Evolutionary conservation across 1,140 invertebrate species (phyloP).

Genomic region (Paraescarpia echinospica): DNA sequence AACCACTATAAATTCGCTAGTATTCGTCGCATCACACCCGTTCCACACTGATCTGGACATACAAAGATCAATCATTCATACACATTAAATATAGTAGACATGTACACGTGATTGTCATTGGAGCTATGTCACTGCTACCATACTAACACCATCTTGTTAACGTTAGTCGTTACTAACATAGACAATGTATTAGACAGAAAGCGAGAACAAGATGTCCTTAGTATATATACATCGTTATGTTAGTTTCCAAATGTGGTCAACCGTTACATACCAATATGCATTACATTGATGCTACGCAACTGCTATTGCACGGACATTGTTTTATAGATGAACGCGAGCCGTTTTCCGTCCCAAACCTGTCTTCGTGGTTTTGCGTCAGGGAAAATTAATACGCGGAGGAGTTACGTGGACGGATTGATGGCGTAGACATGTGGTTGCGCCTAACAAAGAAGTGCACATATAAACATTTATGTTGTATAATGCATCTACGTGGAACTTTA

Average conservation of each 20-base stretch:
- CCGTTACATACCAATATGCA: background rate
- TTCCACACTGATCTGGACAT: background rate
- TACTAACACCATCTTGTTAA: background rate
- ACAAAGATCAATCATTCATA: background rate
- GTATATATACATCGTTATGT: background rate
- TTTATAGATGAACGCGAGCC: background rate
- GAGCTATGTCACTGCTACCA: background rate
- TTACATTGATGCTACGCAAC: background rate
- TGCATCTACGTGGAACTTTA: background rate
- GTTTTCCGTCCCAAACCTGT: background rate
- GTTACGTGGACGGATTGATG: background rate
- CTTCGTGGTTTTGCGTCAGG: too few relatives aligned
- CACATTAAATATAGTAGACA: background rate
- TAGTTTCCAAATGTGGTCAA: background rate
- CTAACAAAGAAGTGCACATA: background rate
- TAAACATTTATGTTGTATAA: background rate
- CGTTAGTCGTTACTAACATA: too few relatives aligned
- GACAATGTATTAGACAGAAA: background rate
- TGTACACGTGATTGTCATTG: background rate
- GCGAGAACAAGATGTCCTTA: background rate
- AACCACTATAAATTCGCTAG: background rate
- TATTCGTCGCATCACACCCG: background rate
- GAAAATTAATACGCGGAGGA: background rate
- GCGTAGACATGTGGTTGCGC: background rate
- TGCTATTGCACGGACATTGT: background rate